phyloP scores from a whole-genome alignment of 2,888 invertebrate species.

The Philhelius pedissequus region DNA sequence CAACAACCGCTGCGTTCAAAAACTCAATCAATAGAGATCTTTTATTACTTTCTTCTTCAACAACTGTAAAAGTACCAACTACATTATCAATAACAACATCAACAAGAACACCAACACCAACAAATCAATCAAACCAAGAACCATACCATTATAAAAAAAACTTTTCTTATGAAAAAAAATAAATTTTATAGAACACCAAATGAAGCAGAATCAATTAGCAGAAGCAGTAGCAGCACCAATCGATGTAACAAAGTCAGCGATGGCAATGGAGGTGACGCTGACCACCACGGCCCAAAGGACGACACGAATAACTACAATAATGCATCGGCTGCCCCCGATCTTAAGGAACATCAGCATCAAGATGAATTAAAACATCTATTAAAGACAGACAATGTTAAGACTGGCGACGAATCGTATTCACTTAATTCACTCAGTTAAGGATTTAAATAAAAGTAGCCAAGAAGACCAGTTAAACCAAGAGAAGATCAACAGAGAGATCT shows the following conservation, averaged over 20 bases:
- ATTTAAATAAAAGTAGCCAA: constrained; percentile 16
- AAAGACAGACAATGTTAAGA: constrained; percentile 63
- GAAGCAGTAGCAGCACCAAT: constrained; percentile 27
- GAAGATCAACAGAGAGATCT: constrained; percentile 18
- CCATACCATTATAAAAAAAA: constrained; percentile 54
- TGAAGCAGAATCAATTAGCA: constrained; percentile 28
- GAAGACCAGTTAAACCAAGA: constrained; percentile 6
- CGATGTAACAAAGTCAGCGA: constrained; percentile 41
- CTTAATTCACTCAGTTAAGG: constrained; percentile 36
- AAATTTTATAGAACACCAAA: constrained; percentile 50
- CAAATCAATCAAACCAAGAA: constrained; percentile 24
- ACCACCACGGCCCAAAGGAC: constrained; percentile 62
- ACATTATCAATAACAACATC: background rate
- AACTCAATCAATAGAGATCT: constrained; percentile 48
- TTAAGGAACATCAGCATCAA: constrained; percentile 4
- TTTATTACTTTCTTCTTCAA: constrained; percentile 15
- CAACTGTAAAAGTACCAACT: background rate
- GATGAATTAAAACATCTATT: constrained; percentile 18
- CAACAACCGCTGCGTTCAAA: constrained; percentile 41
- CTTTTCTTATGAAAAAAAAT: constrained; percentile 57
- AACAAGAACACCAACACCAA: no score
- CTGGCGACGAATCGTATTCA: constrained; percentile 65
- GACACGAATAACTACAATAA: constrained; percentile 60
- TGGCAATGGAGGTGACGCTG: constrained; percentile 61
- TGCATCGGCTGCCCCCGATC: constrained; percentile 17